These are phyloP conservation scores for Xenopus borealis DNA, from an alignment of 2,113 vertebrate genomes.

Conservation along the genomic window DNA sequence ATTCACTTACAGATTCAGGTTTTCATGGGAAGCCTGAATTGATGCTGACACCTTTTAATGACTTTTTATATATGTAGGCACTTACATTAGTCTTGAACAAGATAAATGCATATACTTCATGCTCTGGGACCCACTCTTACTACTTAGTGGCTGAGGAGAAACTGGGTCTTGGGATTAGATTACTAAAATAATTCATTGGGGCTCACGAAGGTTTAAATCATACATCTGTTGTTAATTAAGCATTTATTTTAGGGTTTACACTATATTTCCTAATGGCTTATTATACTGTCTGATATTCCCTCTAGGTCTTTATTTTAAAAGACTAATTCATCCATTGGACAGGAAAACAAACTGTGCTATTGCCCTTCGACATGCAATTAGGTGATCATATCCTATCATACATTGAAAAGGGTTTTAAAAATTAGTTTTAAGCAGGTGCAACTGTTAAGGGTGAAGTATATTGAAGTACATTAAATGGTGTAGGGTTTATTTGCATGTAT, in stretches of 20 bases:
- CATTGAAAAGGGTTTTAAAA: not conserved
- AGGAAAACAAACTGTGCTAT: not conserved
- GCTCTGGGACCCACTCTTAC: not conserved
- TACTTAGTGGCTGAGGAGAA: not conserved
- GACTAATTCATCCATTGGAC: constrained; percentile 1
- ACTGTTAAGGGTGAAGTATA: too few species aligned
- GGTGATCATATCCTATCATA: not conserved
- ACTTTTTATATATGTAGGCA: not conserved
- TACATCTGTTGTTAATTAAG: constrained; percentile 3
- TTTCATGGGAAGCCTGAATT: too few species aligned
- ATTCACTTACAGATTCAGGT: too few species aligned
- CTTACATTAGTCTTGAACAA: not conserved
- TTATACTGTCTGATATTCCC: not conserved
- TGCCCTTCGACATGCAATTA: not conserved
- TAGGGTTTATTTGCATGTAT: too few species aligned
- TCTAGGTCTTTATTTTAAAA: not conserved
- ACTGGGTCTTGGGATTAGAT: not conserved
- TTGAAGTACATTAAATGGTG: too few species aligned
- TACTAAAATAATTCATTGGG: not conserved
- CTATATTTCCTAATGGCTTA: not conserved
- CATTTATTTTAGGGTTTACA: not conserved
- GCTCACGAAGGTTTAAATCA: not conserved
- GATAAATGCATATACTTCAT: not conserved
- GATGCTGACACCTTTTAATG: too few species aligned
- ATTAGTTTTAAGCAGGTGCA: too few species aligned